Percentiles rank a stretch among this genome's conserved stretches.
phyloP scores from a whole-genome alignment of 2,797 vertebrate species.

The Nasua narica region DNA sequence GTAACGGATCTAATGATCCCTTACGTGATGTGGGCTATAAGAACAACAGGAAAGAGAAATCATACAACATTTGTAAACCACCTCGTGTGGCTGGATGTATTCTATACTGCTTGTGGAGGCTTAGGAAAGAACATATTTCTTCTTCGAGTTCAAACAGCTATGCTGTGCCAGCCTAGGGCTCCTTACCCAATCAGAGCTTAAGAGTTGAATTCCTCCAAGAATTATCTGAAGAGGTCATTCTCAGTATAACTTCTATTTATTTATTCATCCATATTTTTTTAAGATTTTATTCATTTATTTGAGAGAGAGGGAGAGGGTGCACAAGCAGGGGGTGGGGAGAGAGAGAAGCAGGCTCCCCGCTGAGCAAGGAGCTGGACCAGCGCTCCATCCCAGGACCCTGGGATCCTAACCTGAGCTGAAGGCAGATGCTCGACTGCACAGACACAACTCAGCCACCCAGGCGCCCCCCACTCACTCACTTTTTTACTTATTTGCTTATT shows the following conservation, averaged over 20 bases:
- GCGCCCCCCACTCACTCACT: not conserved
- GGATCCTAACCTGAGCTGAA: not conserved
- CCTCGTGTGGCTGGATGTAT: not conserved
- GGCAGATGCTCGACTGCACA: not conserved
- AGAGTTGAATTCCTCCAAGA: not conserved
- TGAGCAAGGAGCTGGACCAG: not conserved
- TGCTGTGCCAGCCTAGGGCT: not conserved
- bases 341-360: not conserved
- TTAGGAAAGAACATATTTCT: not conserved
- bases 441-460: not conserved
- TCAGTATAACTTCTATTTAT: not conserved
- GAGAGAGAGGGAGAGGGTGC: not conserved
- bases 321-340: not conserved
- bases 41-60: not conserved
- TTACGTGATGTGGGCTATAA: not conserved
- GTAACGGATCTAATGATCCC: not conserved
- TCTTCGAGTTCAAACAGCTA: constrained; percentile 15
- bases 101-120: not conserved
- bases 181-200: not conserved
- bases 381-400: not conserved
- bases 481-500: not conserved
- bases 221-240: not conserved
- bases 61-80: not conserved
- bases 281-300: not conserved
- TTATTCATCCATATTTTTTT: not conserved